Conservation (phyloP, 2,797 vertebrate genomes). For the Scolopax rusticola region DNA sequence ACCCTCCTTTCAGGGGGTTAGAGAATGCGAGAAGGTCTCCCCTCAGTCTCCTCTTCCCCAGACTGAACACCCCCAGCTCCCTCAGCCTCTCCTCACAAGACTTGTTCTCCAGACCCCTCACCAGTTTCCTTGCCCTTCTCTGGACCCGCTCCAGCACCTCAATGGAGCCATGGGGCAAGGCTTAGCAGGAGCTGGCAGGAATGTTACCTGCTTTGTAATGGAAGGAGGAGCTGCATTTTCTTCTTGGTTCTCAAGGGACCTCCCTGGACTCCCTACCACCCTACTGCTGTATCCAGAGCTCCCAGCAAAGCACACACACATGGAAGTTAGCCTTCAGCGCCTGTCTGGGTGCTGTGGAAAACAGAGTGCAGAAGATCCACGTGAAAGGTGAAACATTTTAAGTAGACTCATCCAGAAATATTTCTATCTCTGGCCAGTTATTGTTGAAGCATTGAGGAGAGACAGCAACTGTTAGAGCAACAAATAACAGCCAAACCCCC, state of each 20-base stretch:
- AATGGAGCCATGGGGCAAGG: too few relatives aligned
- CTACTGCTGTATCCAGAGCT: background rate
- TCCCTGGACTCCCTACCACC: background rate
- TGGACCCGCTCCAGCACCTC: too few relatives aligned
- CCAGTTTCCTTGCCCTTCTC: too few relatives aligned
- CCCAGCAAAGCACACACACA: background rate
- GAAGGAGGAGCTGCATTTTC: background rate
- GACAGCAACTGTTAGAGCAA: background rate
- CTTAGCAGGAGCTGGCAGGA: background rate
- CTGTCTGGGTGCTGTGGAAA: background rate
- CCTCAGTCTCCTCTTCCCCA: too few relatives aligned
- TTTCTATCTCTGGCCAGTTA: background rate
- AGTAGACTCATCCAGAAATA: background rate
- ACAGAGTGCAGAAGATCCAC: background rate
- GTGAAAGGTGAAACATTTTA: background rate
- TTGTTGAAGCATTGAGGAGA: background rate
- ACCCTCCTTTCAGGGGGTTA: too few relatives aligned
- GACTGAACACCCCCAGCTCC: too few relatives aligned
- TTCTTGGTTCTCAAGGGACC: background rate
- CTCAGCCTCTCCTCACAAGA: too few relatives aligned
- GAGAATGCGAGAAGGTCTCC: too few relatives aligned
- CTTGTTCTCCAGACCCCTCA: too few relatives aligned
- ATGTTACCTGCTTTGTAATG: background rate
- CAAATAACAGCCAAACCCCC: background rate
- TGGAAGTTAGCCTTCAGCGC: background rate